Evolutionary conservation across 2,113 vertebrate species (phyloP).

Genomic region (Garra rufa): DNA sequence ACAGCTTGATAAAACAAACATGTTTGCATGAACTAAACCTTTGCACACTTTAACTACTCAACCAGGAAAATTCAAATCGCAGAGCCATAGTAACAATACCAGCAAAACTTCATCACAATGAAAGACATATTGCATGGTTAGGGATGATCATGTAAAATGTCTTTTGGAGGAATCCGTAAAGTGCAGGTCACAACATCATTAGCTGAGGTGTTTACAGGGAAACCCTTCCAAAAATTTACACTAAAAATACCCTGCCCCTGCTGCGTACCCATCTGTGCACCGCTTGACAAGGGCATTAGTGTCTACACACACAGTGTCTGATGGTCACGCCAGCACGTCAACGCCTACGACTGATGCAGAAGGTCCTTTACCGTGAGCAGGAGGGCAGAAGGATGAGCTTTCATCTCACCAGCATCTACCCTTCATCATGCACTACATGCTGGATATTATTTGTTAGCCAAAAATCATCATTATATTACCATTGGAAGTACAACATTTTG

Average conservation of each 20-base stretch:
- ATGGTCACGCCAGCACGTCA: background rate
- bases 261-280: conserved; percentile 41
- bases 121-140: background rate
- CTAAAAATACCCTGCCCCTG: conserved; percentile 40
- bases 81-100: background rate
- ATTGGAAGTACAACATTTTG: too few relatives aligned
- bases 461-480: background rate
- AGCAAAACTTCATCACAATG: background rate
- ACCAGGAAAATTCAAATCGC: background rate
- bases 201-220: background rate
- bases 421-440: background rate
- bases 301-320: background rate
- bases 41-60: background rate
- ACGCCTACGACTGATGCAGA: background rate
- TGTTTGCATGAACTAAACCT: background rate
- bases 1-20: background rate
- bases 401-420: background rate
- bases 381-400: background rate
- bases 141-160: background rate
- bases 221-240: conserved; percentile 16
- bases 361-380: background rate
- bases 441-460: background rate
- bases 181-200: conserved; percentile 4
- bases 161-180: background rate
- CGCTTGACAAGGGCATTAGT: conserved; percentile 19